phyloP scores from a whole-genome alignment of 2,797 vertebrate genomes.

The Microctenopoma lineatum region DNA sequence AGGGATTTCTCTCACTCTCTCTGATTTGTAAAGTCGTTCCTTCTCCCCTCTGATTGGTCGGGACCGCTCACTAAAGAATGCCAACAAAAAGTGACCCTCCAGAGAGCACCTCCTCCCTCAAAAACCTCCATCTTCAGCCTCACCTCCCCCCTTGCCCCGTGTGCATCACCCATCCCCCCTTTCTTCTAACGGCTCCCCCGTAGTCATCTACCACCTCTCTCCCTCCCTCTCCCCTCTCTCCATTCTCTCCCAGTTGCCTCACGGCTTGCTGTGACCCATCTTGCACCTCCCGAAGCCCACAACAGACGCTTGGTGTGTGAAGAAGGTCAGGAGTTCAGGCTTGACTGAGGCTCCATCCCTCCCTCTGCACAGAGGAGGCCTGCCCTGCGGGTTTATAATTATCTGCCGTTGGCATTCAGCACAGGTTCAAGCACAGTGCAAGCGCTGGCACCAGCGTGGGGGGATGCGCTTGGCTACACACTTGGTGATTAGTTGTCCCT shows the following conservation, averaged over 20 bases:
- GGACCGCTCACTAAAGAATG: slow-evolving; percentile 61
- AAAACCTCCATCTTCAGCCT: slow-evolving; percentile 34
- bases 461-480: slow-evolving; percentile 84
- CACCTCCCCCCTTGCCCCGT: slow-evolving; percentile 28
- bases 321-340: slow-evolving; percentile 88
- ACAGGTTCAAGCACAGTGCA: slow-evolving; percentile 87
- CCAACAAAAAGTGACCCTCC: slow-evolving; percentile 72
- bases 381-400: slow-evolving; percentile 84
- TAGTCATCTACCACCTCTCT: slow-evolving; percentile 21
- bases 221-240: slow-evolving; percentile 47
- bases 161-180: slow-evolving; percentile 38
- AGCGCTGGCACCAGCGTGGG: slow-evolving; percentile 78
- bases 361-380: slow-evolving; percentile 79
- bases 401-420: slow-evolving; percentile 85
- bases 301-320: slow-evolving; percentile 87
- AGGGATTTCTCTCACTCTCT: slow-evolving; percentile 66
- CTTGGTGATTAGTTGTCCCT: slow-evolving; percentile 84
- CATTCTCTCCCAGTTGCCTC: slow-evolving; percentile 65
- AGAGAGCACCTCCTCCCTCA: slow-evolving; percentile 56
- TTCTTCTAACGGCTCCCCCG: slow-evolving; percentile 6
- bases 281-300: slow-evolving; percentile 85
- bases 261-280: slow-evolving; percentile 85
- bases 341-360: slow-evolving; percentile 77
- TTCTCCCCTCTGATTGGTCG: slow-evolving; percentile 66
- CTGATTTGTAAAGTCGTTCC: slow-evolving; percentile 64